Base-by-base conservation (phyloP, 2,888 invertebrate species). In the Hoplodrina ambigua region DNA sequence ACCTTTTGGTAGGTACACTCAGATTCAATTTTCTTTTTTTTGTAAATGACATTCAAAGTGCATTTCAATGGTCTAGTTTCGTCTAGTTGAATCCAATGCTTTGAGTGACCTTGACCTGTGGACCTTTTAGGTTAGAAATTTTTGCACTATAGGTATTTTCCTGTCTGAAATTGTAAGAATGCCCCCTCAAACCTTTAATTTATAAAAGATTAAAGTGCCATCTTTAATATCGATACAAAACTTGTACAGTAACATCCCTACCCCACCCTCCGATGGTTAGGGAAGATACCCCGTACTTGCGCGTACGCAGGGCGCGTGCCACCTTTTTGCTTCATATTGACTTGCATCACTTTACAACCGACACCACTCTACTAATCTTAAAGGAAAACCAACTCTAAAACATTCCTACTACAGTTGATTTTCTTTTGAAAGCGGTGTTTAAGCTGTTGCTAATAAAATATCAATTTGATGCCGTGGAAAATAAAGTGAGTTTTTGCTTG, bases 261-360 rank as follows among this genome's bases (percentile, higher is more conserved):
- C 49, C 44, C 82, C 88, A 90, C 93, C 92, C 94, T 85, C 86
- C 89, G 94, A 95, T 95, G 84, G 88, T 84, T 87, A 91, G 94
- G 94, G 94, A 94, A 94, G 94, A 95, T 94, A 94, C 92, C 87
- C 87, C 85, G 80, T 84, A 88, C 85, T 85, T 89, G 91, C 91
- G 91, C 92, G 90, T 90, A 92, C 93, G 89, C 90, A 88, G 91
- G 92, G 92, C 95, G 92, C 95, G 95, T 95, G 95, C 95, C 95
- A 93, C 93, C 93, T 94, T 95, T 95, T 95, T 95, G 91, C 91
- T 93, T 91, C 89, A 88, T 90, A 92, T 92, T 91, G 90, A 94
- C 92, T 91, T 92, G 90, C 91, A 78, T 87, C 89, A 88, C 87
- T 88, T 85, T 86, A 86, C 87, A 90, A 89, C 89, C 82, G 86